Evolutionary conservation across 1,140 invertebrate genomes (phyloP).

Genomic region (Cyrtorhinus lividipennis): DNA sequence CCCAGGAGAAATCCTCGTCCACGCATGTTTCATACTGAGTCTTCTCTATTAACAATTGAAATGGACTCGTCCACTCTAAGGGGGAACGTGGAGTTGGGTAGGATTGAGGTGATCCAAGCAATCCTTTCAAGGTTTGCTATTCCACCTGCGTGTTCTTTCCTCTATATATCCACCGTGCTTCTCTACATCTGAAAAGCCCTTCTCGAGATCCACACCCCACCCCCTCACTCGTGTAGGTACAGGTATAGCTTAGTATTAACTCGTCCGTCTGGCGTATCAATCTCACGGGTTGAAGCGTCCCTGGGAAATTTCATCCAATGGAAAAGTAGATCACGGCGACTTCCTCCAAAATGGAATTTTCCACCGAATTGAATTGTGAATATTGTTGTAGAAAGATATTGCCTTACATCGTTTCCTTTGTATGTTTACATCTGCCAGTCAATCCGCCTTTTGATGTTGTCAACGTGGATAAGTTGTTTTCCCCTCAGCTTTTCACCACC

Average conservation of each 20-base stretch:
- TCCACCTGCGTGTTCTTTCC: constrained; percentile 1
- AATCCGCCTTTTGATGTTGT: no score
- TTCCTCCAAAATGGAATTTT: no score
- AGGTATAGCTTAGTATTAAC: neutral
- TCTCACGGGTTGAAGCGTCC: no score
- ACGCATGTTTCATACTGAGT: neutral
- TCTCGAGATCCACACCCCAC: neutral
- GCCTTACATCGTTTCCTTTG: no score
- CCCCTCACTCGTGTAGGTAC: no score
- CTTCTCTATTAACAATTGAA: constrained; percentile 8
- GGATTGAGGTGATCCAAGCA: constrained; percentile 5
- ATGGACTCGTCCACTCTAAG: constrained; percentile 1
- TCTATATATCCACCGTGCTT: neutral
- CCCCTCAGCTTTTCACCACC: no score
- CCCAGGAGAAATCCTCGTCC: neutral
- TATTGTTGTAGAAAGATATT: no score
- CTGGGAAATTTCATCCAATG: no score
- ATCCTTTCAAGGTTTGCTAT: constrained; percentile 8
- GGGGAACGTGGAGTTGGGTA: neutral
- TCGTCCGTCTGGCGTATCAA: neutral
- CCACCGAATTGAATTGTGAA: no score
- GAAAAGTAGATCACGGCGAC: no score
- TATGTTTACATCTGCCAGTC: no score
- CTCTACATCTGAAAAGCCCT: constrained; percentile 1
- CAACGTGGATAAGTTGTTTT: no score